Base-by-base conservation (phyloP, 2,113 vertebrate species). In the Fregata magnificens region DNA sequence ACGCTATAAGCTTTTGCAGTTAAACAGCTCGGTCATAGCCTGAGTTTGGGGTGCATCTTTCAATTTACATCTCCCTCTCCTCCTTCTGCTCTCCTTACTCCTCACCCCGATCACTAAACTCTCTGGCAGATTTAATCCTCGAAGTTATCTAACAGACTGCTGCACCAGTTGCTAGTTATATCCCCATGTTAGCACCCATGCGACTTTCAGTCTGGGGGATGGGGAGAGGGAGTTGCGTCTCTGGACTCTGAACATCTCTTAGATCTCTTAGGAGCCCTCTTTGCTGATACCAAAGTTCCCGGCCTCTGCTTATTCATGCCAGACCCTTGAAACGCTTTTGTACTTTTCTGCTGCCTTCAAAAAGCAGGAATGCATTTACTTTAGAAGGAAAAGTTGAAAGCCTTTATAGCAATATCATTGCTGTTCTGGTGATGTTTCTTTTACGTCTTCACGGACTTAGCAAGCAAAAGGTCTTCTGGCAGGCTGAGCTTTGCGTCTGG, bases 401-500 rank as follows among this genome's bases (percentile, higher is more conserved):
- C 7, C 26, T 79, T 91, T 49, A 6, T 2, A 72, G n/a, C 49
- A 44, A 6, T 42, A 17, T 26, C 56, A 42, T 58, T 88, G 52
- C 16, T 86, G 26, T 95, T 89, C 70, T 61, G 70, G 56, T 84
- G 73, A 31, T 86, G 47, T 11, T 65, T 81, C 45, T 72, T 58
- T 82, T 42, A 15, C 1, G 9, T 63, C 77, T 82, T 72, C n/a
- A 29, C 18, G 83, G 73, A 45, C 52, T 65, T 26, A 58, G 65
- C 40, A 82, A 70, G 66, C 72, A 63, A 42, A 50, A 96, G 52
- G 34, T 92, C 73, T 92, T 65, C 67, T 84, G 83, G 53, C 40
- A 69, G 45, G 25, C 14, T 89, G 86, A 69, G 81, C 36, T 94
- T 83, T 79, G 70, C 73, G 26, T 84, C 66, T 72, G 73, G 52